phyloP scores from a whole-genome alignment of 1,140 invertebrate species.

The Asobara japonica region DNA sequence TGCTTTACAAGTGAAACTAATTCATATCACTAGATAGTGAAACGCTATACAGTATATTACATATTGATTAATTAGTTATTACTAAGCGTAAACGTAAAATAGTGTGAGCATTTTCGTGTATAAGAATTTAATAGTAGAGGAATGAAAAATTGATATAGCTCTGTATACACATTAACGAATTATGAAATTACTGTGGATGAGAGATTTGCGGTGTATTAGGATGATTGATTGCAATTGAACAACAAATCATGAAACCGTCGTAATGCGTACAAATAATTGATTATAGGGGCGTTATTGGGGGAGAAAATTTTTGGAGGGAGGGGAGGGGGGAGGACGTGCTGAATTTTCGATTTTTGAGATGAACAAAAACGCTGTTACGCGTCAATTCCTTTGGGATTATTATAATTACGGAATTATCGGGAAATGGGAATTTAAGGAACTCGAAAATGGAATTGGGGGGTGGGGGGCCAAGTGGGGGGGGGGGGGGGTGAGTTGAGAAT shows the following conservation, averaged over 20 bases:
- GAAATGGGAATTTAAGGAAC: too few species aligned
- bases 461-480: too few species aligned
- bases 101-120: constrained; percentile 34
- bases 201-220: not conserved
- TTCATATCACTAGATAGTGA: constrained; percentile 59
- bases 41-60: constrained; percentile 7
- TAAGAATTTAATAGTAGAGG: constrained; percentile 29
- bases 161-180: not conserved
- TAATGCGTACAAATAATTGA: constrained; percentile 23
- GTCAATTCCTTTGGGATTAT: not conserved
- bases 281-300: not conserved
- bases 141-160: not conserved
- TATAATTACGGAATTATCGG: too few species aligned
- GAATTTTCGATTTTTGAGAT: not conserved
- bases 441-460: too few species aligned
- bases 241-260: constrained; percentile 21
- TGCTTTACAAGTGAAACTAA: constrained; percentile 63
- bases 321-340: too few species aligned
- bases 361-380: too few species aligned
- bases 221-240: not conserved
- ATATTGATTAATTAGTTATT: constrained; percentile 18
- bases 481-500: too few species aligned
- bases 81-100: constrained; percentile 27
- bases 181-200: constrained; percentile 8
- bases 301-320: not conserved